These are phyloP conservation scores for Lamellibrachia satsuma DNA, from an alignment of 2,888 invertebrate genomes.

Conservation along the genomic window DNA sequence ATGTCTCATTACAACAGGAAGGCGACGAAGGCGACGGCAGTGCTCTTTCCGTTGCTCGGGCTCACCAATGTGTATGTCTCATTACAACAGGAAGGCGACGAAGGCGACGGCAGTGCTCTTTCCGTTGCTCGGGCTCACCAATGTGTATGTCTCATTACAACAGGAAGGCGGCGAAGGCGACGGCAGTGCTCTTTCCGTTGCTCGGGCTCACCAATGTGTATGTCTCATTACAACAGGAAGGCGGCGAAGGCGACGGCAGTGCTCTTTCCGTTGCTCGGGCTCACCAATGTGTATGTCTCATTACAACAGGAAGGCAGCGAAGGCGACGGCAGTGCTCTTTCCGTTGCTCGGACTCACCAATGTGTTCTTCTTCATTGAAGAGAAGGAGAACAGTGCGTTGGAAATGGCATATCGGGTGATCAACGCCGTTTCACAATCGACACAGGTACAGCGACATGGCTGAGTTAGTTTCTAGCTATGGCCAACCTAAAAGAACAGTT, in stretches of 20 bases:
- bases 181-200: slow-evolving; percentile 69
- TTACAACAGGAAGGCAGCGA: slow-evolving; percentile 67
- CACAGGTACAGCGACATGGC: slow-evolving; percentile 65
- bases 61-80: slow-evolving; percentile 64
- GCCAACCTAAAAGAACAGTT: neutral
- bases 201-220: slow-evolving; percentile 69
- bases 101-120: slow-evolving; percentile 70
- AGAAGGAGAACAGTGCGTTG: slow-evolving; percentile 51
- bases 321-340: slow-evolving; percentile 70
- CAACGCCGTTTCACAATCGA: slow-evolving; percentile 69
- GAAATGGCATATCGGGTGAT: slow-evolving; percentile 68
- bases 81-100: slow-evolving; percentile 65
- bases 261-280: slow-evolving; percentile 70
- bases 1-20: slow-evolving; percentile 54
- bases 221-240: slow-evolving; percentile 56
- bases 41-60: slow-evolving; percentile 70
- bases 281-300: slow-evolving; percentile 66
- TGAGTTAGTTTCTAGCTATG: neutral
- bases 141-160: slow-evolving; percentile 55
- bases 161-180: slow-evolving; percentile 70
- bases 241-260: slow-evolving; percentile 70
- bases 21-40: slow-evolving; percentile 69
- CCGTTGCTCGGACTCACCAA: slow-evolving; percentile 71
- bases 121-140: slow-evolving; percentile 70
- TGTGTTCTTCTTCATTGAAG: slow-evolving; percentile 65